Conservation (phyloP, 2,113 vertebrate genomes). For the Carassius auratus region DNA sequence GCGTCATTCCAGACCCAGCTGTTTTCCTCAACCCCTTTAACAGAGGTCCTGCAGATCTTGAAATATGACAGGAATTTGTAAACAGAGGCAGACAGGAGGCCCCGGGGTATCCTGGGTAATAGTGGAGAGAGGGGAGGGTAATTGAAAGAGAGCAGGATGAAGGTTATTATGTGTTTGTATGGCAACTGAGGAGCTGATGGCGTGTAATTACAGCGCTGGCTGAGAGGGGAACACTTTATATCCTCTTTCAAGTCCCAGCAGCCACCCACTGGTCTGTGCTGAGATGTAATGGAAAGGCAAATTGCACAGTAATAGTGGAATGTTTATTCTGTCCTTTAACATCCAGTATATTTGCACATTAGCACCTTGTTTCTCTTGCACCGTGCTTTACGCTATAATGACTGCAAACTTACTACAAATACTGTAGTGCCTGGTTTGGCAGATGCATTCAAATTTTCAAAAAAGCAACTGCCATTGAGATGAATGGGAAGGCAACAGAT, state of each 20-base stretch:
- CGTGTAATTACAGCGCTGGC: conserved; percentile 54
- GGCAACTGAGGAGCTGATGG: conserved; percentile 31
- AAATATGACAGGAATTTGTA: conserved; percentile 60
- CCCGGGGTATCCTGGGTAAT: conserved; percentile 54
- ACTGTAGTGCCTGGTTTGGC: no score
- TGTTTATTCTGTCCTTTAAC: conserved; percentile 7
- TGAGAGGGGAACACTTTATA: conserved; percentile 20
- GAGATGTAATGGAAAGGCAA: conserved; percentile 30
- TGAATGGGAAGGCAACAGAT: no score
- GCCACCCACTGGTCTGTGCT: not conserved
- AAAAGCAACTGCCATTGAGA: no score
- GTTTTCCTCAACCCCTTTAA: conserved; percentile 48
- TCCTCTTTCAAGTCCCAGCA: conserved; percentile 19
- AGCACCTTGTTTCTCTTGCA: not conserved
- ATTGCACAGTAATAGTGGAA: conserved; percentile 24
- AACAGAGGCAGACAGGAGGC: conserved; percentile 43
- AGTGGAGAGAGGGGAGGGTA: conserved; percentile 27
- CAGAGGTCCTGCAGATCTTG: conserved; percentile 51
- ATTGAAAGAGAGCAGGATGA: conserved; percentile 55
- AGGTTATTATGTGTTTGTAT: conserved; percentile 58
- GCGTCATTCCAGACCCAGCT: conserved; percentile 43
- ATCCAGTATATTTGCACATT: conserved; percentile 16
- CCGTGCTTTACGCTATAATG: not conserved
- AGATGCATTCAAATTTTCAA: no score
- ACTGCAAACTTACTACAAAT: not conserved